A percentile compares a stretch with the other conserved stretches of the same genome.
These are phyloP conservation scores for Rhagophthalmus giganteus DNA, from an alignment of 2,888 invertebrate genomes.

Conservation along the genomic window DNA sequence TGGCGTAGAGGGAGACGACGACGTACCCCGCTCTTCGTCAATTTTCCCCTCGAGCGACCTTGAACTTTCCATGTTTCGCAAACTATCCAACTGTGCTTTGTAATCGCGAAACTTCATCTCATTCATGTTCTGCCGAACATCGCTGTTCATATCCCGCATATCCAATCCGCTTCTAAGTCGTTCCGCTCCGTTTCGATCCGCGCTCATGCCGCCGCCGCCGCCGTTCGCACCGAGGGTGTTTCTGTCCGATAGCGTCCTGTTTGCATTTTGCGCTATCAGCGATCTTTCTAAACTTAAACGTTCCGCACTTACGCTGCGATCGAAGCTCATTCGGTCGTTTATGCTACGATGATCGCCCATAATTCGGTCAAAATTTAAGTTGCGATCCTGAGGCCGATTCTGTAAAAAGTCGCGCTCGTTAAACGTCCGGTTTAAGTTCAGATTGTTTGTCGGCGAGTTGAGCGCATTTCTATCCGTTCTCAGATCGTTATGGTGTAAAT, in stretches of 20 bases:
- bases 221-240: slow-evolving; percentile 39
- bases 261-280: slow-evolving; percentile 43
- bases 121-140: slow-evolving; percentile 38
- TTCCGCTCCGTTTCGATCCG: slow-evolving; percentile 30
- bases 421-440: slow-evolving; percentile 45
- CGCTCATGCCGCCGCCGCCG: slow-evolving; percentile 6
- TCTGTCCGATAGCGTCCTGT: slow-evolving; percentile 47
- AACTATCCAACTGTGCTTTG: slow-evolving; percentile 54
- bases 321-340: slow-evolving; percentile 42
- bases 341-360: slow-evolving; percentile 43
- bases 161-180: slow-evolving; percentile 34
- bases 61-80: slow-evolving; percentile 46
- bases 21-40: slow-evolving; percentile 50
- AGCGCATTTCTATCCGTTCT: slow-evolving; percentile 34
- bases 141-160: slow-evolving; percentile 28
- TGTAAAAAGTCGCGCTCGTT: slow-evolving; percentile 41
- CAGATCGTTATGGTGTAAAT: slow-evolving; percentile 47
- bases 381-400: slow-evolving; percentile 46
- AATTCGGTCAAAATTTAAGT: slow-evolving; percentile 46
- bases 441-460: slow-evolving; percentile 30
- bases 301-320: slow-evolving; percentile 43
- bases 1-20: slow-evolving; percentile 57
- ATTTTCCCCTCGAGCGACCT: slow-evolving; percentile 41
- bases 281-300: slow-evolving; percentile 48
- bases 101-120: slow-evolving; percentile 55